A percentile compares a stretch with the other conserved stretches of the same genome.
Evolutionary conservation across 2,113 vertebrate genomes (phyloP).

Genomic region (Microcebus lehilahytsara): DNA sequence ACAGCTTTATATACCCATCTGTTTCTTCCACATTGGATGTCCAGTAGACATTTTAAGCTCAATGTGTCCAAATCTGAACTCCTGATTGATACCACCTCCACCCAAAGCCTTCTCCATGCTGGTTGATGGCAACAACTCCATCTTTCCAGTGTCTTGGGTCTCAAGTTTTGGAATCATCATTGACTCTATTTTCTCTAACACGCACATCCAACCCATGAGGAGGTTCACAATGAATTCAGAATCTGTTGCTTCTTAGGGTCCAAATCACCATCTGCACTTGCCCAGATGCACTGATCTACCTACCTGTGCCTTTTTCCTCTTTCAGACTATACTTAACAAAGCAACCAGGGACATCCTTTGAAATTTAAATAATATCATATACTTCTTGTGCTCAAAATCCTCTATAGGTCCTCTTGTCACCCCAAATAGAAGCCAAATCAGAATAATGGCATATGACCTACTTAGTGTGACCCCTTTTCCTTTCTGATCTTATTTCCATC

Average conservation of each 20-base stretch:
- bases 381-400: neutral
- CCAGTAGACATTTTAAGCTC: neutral
- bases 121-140: neutral
- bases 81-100: neutral
- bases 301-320: neutral
- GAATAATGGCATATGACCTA: fast-evolving
- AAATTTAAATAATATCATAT: neutral
- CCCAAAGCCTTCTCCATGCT: neutral
- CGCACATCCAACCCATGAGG: too few relatives aligned
- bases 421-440: neutral
- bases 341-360: neutral
- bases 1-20: neutral
- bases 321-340: neutral
- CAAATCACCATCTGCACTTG: neutral
- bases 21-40: neutral
- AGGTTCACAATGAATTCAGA: neutral
- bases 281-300: neutral
- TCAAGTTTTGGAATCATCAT: neutral
- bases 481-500: neutral
- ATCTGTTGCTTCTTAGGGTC: neutral
- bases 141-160: neutral
- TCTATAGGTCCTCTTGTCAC: too few relatives aligned
- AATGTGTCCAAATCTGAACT: neutral
- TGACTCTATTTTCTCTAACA: neutral
- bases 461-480: fast-evolving